Base-by-base conservation (phyloP, 2,888 invertebrate genomes). In the Osmoderma eremita region DNA sequence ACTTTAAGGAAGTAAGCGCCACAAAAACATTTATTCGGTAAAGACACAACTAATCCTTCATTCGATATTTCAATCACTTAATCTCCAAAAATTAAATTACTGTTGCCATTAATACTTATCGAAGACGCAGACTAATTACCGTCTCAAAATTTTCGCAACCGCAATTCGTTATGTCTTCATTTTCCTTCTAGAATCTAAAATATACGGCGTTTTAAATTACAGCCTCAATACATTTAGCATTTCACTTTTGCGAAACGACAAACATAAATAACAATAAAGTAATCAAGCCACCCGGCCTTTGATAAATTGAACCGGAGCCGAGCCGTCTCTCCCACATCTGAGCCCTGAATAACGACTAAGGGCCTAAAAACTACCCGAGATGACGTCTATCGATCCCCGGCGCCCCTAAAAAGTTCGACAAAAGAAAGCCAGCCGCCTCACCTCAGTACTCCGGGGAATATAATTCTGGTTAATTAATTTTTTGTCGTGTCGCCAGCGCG, bases 381-480 rank as follows among this genome's bases (percentile, higher is more conserved):
- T 15, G 45, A 36, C 58, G 24, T 45, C 48, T 45, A 61, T 61
- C 36, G 58, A 61, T 61, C 58, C 12, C 12, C 15, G 4, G 8
- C 15, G 22, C 42, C 36, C 22, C n/a, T 30, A 5, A 45, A 61
- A 61, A 45, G 58, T 61, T 48, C 58, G 45, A 48, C 58, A 61
- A 45, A 30, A 30, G 30, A 30, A 30, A 45, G 45, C 58, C 17
- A 45, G 45, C 58, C 17, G 48, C 45, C 30, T 61, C 13, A 45
- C 58, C 42, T 45, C 58, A 30, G 30, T 30, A 36, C 45, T 15
- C 30, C 45, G 45, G 45, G 30, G 24, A 61, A 30, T 61, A 61
- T 61, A 61, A 61, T 61, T 61, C 58, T 45, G 41, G 58, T 61
- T 61, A 61, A 61, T 61, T 61, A 61, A 61, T 61, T 61, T 61